Conservation (phyloP, 2,888 invertebrate genomes). For the Clostera curtula region DNA sequence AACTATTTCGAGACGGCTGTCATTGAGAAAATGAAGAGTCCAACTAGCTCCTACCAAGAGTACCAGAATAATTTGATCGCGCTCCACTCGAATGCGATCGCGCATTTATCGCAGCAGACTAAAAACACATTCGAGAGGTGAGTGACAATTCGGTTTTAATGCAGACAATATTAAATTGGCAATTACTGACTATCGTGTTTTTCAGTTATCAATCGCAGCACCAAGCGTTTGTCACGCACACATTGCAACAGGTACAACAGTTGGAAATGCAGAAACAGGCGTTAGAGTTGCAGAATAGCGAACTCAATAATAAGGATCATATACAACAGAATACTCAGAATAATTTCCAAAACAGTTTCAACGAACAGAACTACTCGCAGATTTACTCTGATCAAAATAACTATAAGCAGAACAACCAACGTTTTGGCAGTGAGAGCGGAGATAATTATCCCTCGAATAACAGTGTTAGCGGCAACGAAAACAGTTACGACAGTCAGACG, state of each 20-base stretch:
- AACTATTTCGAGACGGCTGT: slow-evolving; percentile 89
- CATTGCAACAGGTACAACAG: slow-evolving; percentile 90
- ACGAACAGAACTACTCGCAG: slow-evolving; percentile 47
- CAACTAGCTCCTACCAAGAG: slow-evolving; percentile 89
- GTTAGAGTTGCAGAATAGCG: slow-evolving; percentile 70
- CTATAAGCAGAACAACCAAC: slow-evolving; percentile 47
- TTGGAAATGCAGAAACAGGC: slow-evolving; percentile 85
- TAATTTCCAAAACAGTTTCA: slow-evolving; percentile 43
- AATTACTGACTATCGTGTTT: slow-evolving; percentile 9
- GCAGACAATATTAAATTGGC: slow-evolving; percentile 1
- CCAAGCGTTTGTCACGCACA: slow-evolving; percentile 94
- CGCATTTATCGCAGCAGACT: slow-evolving; percentile 84
- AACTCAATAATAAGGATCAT: slow-evolving; percentile 46
- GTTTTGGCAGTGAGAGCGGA: slow-evolving; percentile 57
- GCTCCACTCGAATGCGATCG: slow-evolving; percentile 85
- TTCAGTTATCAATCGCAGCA: slow-evolving; percentile 93
- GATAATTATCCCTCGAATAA: slow-evolving; percentile 62
- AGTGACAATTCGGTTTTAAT: slow-evolving; percentile 22
- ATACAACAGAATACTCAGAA: slow-evolving; percentile 41
- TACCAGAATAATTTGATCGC: slow-evolving; percentile 90
- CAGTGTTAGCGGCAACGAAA: slow-evolving; percentile 67
- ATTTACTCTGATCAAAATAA: slow-evolving; percentile 47
- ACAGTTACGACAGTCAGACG: slow-evolving; percentile 62
- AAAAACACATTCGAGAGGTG: slow-evolving; percentile 88
- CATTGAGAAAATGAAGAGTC: slow-evolving; percentile 90